Conservation (phyloP, 2,797 vertebrate genomes). For the Hippocampus kuda region DNA sequence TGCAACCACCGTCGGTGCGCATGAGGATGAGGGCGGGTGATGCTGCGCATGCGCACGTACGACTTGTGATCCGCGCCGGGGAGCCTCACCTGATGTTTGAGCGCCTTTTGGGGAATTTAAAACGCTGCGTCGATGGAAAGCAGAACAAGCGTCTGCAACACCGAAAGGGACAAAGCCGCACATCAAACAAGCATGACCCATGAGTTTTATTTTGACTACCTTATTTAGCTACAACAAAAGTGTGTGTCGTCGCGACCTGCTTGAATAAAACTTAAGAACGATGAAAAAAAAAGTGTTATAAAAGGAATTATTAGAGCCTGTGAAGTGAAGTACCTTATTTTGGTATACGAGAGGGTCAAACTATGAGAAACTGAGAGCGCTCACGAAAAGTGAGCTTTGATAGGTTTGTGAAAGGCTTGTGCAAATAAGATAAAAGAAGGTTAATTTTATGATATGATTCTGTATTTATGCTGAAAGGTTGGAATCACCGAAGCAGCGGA, state of each 20-base stretch:
- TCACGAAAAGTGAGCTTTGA: neutral
- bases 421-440: neutral
- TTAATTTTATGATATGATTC: conserved; percentile 29
- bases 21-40: neutral
- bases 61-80: neutral
- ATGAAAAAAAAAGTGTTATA: no score
- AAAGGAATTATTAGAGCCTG: no score
- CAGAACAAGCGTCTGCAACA: neutral
- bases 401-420: neutral
- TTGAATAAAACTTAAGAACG: no score
- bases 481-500: conserved; percentile 73
- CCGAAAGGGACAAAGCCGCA: neutral
- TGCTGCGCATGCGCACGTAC: neutral
- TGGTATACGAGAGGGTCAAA: neutral
- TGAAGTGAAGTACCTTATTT: neutral
- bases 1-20: neutral
- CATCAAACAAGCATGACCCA: no score
- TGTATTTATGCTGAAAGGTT: conserved; percentile 41
- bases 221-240: no score
- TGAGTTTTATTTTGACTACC: no score
- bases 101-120: neutral
- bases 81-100: neutral
- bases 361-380: neutral
- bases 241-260: no score
- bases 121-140: neutral